Percentiles rank a stretch among this genome's conserved stretches.
phyloP scores from a whole-genome alignment of 2,797 vertebrate species.

The Eospalax fontanierii region DNA sequence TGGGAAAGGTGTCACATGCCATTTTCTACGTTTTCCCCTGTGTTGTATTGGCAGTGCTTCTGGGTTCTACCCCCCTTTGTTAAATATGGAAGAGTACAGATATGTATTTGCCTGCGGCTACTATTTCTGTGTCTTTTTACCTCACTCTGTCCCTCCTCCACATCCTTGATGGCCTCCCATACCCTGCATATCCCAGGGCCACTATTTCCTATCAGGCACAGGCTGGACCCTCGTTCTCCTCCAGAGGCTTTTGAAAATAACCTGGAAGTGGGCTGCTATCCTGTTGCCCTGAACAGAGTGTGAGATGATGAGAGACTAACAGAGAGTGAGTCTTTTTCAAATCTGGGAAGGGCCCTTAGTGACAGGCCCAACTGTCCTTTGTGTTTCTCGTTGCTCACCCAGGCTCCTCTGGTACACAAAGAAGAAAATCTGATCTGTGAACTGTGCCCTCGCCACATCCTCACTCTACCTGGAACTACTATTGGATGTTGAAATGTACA shows the following conservation, averaged over 20 bases:
- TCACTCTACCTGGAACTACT: neutral
- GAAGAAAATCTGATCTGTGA: constrained; percentile 39
- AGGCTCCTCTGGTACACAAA: neutral
- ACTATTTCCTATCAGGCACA: neutral
- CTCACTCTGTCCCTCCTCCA: neutral
- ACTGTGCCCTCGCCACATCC: neutral
- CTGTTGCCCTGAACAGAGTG: neutral
- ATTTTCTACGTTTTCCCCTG: constrained; percentile 3
- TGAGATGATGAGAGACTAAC: neutral
- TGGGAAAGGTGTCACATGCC: neutral
- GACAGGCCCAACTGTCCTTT: neutral
- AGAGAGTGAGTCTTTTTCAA: neutral
- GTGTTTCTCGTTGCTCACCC: neutral
- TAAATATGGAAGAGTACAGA: neutral
- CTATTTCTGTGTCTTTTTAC: neutral
- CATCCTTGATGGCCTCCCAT: neutral
- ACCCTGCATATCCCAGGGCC: neutral
- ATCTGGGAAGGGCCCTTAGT: neutral
- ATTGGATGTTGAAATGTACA: constrained; percentile 54
- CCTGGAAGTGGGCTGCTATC: neutral
- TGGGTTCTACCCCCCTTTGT: neutral
- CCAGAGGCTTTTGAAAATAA: neutral
- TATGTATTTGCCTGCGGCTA: neutral
- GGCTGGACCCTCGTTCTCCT: neutral
- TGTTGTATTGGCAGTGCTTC: neutral